Conservation (phyloP, 1,140 invertebrate species). For the Drosophila aff. region DNA sequence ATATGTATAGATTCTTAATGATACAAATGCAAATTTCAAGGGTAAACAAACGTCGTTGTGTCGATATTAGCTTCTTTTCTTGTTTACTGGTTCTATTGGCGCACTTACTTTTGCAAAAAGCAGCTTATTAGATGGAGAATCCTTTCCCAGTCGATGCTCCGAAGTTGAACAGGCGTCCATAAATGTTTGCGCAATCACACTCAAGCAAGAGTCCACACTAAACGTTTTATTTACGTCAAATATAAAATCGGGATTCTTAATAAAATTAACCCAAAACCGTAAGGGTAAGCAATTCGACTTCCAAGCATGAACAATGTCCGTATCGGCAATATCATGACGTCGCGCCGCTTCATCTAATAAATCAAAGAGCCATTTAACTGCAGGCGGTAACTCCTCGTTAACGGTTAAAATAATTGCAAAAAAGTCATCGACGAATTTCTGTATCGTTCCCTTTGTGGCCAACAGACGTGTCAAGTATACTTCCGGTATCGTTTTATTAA, state of each 20-base stretch:
- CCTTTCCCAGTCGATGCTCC: slow-evolving; percentile 95
- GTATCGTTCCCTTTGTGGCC: slow-evolving; percentile 97
- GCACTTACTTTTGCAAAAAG: slow-evolving; percentile 93
- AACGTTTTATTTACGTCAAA: slow-evolving; percentile 98
- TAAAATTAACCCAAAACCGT: slow-evolving; percentile 98
- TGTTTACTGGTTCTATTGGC: neutral
- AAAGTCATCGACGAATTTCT: slow-evolving; percentile 98
- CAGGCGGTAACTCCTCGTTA: slow-evolving; percentile 95
- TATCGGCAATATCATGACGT: slow-evolving; percentile 92
- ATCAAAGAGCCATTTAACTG: slow-evolving; percentile 98
- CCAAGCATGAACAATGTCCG: slow-evolving; percentile 97
- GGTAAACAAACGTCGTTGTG: too few relatives aligned
- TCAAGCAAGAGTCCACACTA: slow-evolving; percentile 96
- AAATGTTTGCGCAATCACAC: slow-evolving; percentile 97
- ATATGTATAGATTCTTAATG: too few relatives aligned
- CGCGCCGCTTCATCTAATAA: slow-evolving; percentile 95
- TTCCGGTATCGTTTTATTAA: slow-evolving; percentile 97
- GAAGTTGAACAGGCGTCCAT: slow-evolving; percentile 97
- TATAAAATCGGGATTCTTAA: slow-evolving; percentile 98
- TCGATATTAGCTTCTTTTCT: neutral
- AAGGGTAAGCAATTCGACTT: slow-evolving; percentile 97
- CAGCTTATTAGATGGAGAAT: slow-evolving; percentile 97
- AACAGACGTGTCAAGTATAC: slow-evolving; percentile 96
- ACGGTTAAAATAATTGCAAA: slow-evolving; percentile 95
- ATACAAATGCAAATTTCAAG: too few relatives aligned